A percentile compares a stretch with the other conserved stretches of the same genome.
phyloP scores from a whole-genome alignment of 2,113 vertebrate species.

The Corvus cornix region DNA sequence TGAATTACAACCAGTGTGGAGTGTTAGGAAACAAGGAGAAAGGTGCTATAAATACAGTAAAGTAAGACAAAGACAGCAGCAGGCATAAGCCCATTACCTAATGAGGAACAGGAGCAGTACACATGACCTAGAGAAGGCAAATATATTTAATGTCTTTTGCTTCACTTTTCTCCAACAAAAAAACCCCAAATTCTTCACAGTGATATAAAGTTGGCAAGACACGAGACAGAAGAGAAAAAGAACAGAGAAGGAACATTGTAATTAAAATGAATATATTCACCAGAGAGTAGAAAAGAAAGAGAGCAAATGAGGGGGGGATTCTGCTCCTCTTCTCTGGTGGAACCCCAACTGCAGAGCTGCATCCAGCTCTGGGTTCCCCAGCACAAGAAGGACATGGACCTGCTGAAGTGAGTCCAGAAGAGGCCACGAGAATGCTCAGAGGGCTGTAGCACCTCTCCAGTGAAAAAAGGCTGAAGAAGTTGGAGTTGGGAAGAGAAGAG shows the following conservation, averaged over 20 bases:
- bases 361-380: not conserved
- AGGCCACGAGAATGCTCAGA: not conserved
- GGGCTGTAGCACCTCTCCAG: not conserved
- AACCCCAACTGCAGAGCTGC: not conserved
- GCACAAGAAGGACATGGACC: not conserved
- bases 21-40: slow-evolving; percentile 59
- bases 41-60: slow-evolving; percentile 65
- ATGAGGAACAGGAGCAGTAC: slow-evolving; percentile 41
- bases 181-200: rapidly evolving
- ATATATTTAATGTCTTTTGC: not conserved
- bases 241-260: not conserved
- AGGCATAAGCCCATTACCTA: slow-evolving; percentile 55
- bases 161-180: not conserved
- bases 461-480: not conserved
- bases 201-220: not conserved
- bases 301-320: not conserved
- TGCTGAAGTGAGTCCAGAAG: not conserved
- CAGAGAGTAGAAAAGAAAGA: not conserved
- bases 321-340: not conserved
- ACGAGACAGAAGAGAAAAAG: not conserved
- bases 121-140: slow-evolving; percentile 23
- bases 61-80: slow-evolving; percentile 50
- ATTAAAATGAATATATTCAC: not conserved
- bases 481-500: not conserved
- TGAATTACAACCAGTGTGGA: slow-evolving; percentile 57